Conservation (phyloP, 2,888 invertebrate genomes). For the Eilema depressum region DNA sequence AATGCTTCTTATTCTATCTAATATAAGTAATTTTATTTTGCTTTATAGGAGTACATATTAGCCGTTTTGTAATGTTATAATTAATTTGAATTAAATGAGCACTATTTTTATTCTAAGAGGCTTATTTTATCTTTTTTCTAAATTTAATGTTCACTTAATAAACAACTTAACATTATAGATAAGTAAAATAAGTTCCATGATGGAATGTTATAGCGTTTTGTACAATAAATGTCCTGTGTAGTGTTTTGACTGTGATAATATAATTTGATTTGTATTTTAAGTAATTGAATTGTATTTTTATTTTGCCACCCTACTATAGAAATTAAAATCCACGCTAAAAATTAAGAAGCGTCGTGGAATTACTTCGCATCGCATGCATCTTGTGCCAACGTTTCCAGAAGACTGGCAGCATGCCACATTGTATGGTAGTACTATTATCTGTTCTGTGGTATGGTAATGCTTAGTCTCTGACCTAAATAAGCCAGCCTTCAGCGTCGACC, state of each 20-base stretch:
- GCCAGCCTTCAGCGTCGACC: no score
- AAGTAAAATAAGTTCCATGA: neutral
- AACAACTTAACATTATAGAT: neutral
- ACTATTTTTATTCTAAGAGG: neutral
- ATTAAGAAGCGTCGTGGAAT: no score
- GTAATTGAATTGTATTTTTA: neutral
- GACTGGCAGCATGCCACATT: no score
- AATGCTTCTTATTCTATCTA: neutral
- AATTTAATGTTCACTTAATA: neutral
- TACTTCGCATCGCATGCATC: no score
- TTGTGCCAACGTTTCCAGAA: no score
- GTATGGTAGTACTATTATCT: no score
- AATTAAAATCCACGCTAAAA: no score
- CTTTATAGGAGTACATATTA: neutral
- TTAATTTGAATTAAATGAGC: neutral
- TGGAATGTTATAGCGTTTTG: neutral
- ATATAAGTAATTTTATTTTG: neutral
- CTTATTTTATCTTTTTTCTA: neutral
- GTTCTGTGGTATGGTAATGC: no score
- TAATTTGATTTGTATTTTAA: neutral
- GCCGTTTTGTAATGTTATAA: neutral
- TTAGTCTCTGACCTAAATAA: no score
- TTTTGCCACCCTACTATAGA: neutral
- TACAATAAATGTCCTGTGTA: neutral
- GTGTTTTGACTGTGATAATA: conserved; percentile 4